A percentile compares a stretch with the other conserved stretches of the same genome.
These are phyloP conservation scores for Hippocampus zosterae DNA, from an alignment of 2,113 vertebrate species.

Conservation along the genomic window DNA sequence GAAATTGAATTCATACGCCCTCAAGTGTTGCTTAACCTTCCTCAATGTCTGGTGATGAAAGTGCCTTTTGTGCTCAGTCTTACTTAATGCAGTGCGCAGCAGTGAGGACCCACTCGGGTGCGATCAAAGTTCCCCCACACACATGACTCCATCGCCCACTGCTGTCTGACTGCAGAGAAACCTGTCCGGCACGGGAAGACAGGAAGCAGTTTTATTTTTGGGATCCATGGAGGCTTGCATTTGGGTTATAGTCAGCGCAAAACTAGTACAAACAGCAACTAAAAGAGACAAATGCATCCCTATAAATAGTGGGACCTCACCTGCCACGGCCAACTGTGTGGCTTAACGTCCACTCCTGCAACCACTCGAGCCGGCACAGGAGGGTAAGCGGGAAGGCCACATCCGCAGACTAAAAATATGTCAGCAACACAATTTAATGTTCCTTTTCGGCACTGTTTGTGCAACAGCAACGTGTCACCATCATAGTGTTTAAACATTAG, in stretches of 20 bases:
- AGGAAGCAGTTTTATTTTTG: background rate
- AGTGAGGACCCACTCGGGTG: constrained; percentile 73
- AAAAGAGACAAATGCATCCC: background rate
- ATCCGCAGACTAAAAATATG: constrained; percentile 54
- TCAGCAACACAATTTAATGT: background rate
- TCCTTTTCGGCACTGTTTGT: background rate
- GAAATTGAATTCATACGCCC: too few relatives aligned
- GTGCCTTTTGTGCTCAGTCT: background rate
- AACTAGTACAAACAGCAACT: background rate
- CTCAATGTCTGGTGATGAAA: too few relatives aligned
- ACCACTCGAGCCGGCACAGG: constrained; percentile 65
- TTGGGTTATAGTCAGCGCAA: background rate
- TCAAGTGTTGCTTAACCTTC: too few relatives aligned
- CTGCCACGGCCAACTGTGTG: constrained; percentile 77
- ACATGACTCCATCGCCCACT: constrained; percentile 69
- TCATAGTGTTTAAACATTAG: background rate
- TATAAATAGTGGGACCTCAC: constrained; percentile 33
- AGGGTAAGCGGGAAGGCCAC: constrained; percentile 58
- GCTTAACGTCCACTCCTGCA: constrained; percentile 59
- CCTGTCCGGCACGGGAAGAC: constrained; percentile 42
- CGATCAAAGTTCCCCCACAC: constrained; percentile 77
- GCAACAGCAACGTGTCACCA: background rate
- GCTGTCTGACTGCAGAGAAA: constrained; percentile 77
- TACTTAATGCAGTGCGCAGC: constrained; percentile 85
- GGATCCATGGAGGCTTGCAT: background rate